Base-by-base conservation (phyloP, 2,888 invertebrate genomes). In the Agrochola lota region DNA sequence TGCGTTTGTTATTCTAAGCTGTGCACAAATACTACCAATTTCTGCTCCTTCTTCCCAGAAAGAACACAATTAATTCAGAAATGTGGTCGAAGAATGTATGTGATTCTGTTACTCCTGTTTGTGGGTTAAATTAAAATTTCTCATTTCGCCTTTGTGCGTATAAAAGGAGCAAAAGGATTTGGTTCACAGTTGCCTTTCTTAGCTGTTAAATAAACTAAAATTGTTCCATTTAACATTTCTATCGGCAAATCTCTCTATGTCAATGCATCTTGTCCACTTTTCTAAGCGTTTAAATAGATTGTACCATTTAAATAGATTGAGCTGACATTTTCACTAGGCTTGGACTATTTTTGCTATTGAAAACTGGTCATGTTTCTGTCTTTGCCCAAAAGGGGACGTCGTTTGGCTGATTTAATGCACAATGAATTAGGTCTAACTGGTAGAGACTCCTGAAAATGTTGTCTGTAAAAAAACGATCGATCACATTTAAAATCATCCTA, bases 1-100 rank as follows among this genome's bases (percentile, higher is more conserved):
- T 87, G 87, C 92, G 91, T 92, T 94, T 95, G 94, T 94, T 95
- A 91, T 94, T 91, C 89, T 91, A 93, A 89, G 88, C 89, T 90
- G 86, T 86, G 83, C 87, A 88, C 89, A 91, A 91, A 91, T 88
- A 89, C 79, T 89, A 84, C 78, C 84, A 86, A 91, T 93, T 92
- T 89, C 91, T 90, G 90, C 86, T 84, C 66, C 78, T 77, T 85
- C 84, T 91, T 90, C 89, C 64, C 59, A 78, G 87, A 91, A 91
- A 74, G 77, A 74, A 74, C 72, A 85, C 81, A 86, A 84, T 79
- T 70, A 74, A 76, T 78, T 71, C 74, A 71, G 52, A 78, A 78
- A 78, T 73, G 43, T 80, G 62, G 43, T 66, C 59, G 30, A 49
- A 71, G n/a, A 74, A 70, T 80, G 68, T 74, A 69, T 66, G 55